Conservation (phyloP, 1,140 invertebrate genomes). For the Tetramorium simillimum region DNA sequence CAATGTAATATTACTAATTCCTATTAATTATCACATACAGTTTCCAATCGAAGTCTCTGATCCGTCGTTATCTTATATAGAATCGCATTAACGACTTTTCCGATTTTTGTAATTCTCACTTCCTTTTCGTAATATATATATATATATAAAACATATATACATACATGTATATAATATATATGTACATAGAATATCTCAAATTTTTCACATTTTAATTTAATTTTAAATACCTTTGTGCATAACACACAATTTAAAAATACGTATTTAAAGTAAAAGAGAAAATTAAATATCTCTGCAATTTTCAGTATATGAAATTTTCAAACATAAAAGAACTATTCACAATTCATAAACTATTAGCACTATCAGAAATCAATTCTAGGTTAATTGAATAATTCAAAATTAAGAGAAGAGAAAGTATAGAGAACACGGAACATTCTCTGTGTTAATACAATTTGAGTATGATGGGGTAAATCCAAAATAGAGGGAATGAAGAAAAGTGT, state of each 20-base stretch:
- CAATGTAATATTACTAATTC: constrained; percentile 7
- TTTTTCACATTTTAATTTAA: neutral
- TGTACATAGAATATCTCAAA: neutral
- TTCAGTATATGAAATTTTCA: neutral
- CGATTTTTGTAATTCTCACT: neutral
- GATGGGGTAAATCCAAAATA: neutral
- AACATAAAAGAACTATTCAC: neutral
- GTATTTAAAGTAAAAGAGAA: neutral
- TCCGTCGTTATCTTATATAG: neutral
- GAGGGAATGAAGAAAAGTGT: constrained; percentile 28
- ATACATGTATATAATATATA: too few species aligned
- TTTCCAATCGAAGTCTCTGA: neutral
- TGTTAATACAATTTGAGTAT: neutral
- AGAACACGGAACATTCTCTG: neutral
- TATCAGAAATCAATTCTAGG: neutral
- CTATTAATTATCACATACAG: neutral
- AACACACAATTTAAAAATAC: neutral
- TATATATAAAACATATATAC: neutral
- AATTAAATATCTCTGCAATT: neutral
- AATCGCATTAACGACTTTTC: neutral
- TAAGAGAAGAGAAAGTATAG: neutral
- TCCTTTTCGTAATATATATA: neutral
- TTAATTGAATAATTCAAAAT: neutral
- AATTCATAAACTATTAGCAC: neutral
- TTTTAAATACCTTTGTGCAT: neutral